phyloP scores from a whole-genome alignment of 2,888 invertebrate species.

The Epiperipatus broadwayi region DNA sequence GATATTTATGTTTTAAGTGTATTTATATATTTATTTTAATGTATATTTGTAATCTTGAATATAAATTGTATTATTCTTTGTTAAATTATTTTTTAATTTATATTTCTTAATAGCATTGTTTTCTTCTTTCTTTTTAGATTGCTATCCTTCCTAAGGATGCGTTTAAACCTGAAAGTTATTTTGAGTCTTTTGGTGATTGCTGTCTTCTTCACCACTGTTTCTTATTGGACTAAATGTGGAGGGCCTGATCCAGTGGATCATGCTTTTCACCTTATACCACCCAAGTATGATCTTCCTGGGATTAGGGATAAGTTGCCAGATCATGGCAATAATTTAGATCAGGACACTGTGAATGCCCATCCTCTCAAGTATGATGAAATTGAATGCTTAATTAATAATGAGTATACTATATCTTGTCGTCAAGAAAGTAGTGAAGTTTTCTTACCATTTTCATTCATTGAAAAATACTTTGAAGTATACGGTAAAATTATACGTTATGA shows the following conservation, averaged over 20 bases:
- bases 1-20: no score
- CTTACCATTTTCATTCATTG: slow-evolving; percentile 74
- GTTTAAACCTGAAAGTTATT: slow-evolving; percentile 54
- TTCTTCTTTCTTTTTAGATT: background rate
- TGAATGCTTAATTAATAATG: slow-evolving; percentile 63
- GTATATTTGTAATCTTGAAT: no score
- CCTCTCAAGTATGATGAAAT: slow-evolving; percentile 22
- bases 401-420: slow-evolving; percentile 55
- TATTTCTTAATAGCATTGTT: background rate
- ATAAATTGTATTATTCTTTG: no score
- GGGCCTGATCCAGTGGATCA: slow-evolving; percentile 21
- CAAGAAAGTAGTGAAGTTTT: slow-evolving; percentile 67
- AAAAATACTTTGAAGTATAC: slow-evolving; percentile 73
- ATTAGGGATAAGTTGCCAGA: no score
- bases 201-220: slow-evolving; percentile 42
- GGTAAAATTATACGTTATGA: slow-evolving; percentile 17
- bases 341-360: background rate
- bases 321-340: background rate
- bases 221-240: slow-evolving; percentile 56
- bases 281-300: background rate
- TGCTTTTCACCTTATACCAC: background rate
- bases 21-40: no score
- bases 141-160: slow-evolving; percentile 39
- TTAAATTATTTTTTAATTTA: no score
- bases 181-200: slow-evolving; percentile 44